A percentile compares a stretch with the other conserved stretches of the same genome.
Conservation (phyloP, 1,140 invertebrate species). For the Elymnias hypermnestra region DNA sequence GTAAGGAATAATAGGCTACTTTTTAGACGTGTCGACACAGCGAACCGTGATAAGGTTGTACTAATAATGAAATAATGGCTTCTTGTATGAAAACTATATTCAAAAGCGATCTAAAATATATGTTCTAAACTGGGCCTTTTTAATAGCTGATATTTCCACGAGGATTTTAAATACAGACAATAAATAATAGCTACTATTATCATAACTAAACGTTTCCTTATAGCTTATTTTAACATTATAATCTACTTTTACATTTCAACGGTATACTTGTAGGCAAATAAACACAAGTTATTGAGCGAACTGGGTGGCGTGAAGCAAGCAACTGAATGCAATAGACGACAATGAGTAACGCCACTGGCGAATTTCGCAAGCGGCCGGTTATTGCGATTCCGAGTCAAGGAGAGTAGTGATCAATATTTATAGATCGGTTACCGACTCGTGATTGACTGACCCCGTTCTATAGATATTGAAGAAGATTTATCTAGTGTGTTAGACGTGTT, state of each 20-base stretch:
- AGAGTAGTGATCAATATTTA: conserved; percentile 56
- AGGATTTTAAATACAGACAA: no score
- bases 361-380: conserved; percentile 55
- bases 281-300: conserved; percentile 19
- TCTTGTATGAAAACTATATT: no score
- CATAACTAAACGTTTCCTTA: neutral
- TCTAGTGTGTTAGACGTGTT: conserved; percentile 21
- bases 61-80: no score
- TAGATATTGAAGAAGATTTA: conserved; percentile 43
- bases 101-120: no score
- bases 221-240: no score
- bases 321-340: conserved; percentile 53
- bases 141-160: no score
- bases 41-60: no score
- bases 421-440: conserved; percentile 46
- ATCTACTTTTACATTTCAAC: no score
- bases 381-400: conserved; percentile 63
- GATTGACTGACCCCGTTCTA: conserved; percentile 47
- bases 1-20: no score
- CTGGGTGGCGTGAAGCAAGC: conserved; percentile 31
- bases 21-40: no score
- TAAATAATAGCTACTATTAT: neutral
- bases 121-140: no score
- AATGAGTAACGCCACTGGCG: conserved; percentile 59
- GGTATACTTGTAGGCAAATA: conserved; percentile 13